A percentile compares a stretch with the other conserved stretches of the same genome.
phyloP scores from a whole-genome alignment of 2,888 invertebrate species.

The Cantharis flavilabris region DNA sequence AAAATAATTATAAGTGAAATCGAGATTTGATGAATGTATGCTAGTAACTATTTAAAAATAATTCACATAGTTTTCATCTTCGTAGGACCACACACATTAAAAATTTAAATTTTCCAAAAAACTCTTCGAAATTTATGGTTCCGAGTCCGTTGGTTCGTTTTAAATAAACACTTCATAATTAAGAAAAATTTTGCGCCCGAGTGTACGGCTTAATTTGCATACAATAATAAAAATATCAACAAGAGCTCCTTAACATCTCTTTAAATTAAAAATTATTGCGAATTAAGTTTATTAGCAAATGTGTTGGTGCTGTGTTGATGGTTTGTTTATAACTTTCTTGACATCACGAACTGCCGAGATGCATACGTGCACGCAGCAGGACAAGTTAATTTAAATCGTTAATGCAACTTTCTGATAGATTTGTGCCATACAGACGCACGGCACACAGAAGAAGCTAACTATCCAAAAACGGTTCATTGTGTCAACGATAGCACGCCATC shows the following conservation, averaged over 20 bases:
- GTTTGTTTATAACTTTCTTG: slow-evolving; percentile 1
- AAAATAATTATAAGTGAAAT: slow-evolving; percentile 30
- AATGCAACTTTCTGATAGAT: slow-evolving; percentile 1
- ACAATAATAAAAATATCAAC: neutral
- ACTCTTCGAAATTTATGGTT: neutral
- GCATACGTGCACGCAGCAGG: neutral
- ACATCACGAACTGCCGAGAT: neutral
- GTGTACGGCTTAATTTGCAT: neutral
- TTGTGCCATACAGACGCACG: neutral
- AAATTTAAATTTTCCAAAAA: slow-evolving; percentile 3
- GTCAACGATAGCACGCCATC: neutral
- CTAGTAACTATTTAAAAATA: slow-evolving; percentile 36
- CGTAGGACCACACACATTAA: slow-evolving; percentile 38
- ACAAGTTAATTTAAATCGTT: neutral
- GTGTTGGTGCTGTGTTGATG: neutral
- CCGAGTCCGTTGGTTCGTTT: neutral
- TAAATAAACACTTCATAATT: neutral
- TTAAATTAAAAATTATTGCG: neutral
- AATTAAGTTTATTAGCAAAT: neutral
- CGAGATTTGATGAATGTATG: slow-evolving; percentile 40
- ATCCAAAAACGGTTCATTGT: neutral
- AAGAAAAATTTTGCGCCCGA: neutral
- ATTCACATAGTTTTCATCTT: slow-evolving; percentile 41
- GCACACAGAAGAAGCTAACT: neutral
- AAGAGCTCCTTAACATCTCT: neutral